A percentile compares a stretch with the other conserved stretches of the same genome.
phyloP scores from a whole-genome alignment of 92 coral and sea anemone species.

The Zoanthus sansibaricus region DNA sequence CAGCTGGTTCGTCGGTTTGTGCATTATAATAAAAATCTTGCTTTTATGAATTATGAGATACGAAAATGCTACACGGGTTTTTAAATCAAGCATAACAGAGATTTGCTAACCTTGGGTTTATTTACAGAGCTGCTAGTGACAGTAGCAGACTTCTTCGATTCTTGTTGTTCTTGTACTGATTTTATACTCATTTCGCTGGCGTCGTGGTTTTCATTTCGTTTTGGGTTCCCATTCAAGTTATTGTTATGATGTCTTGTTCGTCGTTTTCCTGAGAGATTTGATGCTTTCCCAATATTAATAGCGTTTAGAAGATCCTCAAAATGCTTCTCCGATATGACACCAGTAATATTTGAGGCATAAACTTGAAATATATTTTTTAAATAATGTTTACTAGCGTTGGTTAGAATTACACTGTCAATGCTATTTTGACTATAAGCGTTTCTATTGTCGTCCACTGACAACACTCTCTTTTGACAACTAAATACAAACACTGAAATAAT shows the following conservation, averaged over 20 bases:
- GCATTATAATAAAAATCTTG: too few species aligned
- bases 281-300: conserved; percentile 41
- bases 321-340: conserved; percentile 44
- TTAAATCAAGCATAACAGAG: background rate
- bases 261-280: conserved; percentile 3
- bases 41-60: too few species aligned
- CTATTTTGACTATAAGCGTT: background rate
- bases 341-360: conserved; percentile 57
- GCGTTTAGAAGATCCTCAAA: conserved; percentile 57
- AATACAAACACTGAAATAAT: conserved; percentile 1
- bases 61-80: too few species aligned
- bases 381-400: conserved; percentile 46
- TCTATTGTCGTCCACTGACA: background rate
- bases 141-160: background rate
- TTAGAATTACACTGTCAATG: conserved; percentile 47
- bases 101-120: background rate
- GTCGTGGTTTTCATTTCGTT: background rate
- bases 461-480: conserved; percentile 17
- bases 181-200: background rate
- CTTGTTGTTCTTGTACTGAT: background rate
- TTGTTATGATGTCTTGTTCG: background rate
- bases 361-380: conserved; percentile 58
- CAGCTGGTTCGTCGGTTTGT: too few species aligned
- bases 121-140: background rate
- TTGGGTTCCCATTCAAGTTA: background rate